Evolutionary conservation across 2,888 invertebrate genomes (phyloP), one percentile per base, ranked within the genome.

Genomic region (Harpagoxenus sublaevis): DNA sequence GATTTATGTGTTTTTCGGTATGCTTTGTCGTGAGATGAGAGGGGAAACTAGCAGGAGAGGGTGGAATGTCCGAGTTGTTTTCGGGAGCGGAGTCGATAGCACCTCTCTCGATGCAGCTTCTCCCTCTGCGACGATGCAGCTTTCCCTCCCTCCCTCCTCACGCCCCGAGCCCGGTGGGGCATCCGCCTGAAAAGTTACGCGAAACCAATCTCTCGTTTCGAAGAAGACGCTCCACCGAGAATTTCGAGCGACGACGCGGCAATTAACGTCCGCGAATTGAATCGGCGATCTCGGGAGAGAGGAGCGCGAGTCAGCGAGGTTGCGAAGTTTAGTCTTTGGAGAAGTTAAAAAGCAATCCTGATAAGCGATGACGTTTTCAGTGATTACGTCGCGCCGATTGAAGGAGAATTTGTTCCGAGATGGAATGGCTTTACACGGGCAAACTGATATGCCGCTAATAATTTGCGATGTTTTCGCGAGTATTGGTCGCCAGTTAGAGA

Each of bases 1-100:
- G 75, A 91, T 89, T 90, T 89, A 90, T 88, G 84, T 91, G 89
- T 88, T 91, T 88, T 82, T 77, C 79, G 65, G 48, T 57, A 51
- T 70, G 39, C 42, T 63, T 71, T n/a, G 53, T 53, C 23, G 42
- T 63, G 45, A 53, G 53, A 73, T 18, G 42, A 48, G 84, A 48
- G 71, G 31, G 79, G 66, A 57, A 18, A 39, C 48, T 62, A 39
- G n/a, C 15, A 31, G 35, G 15, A 55, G 62, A 53, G 28, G 48
- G 55, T 48, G 57, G 51, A 23, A 78, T n/a, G 53, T 57, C n/a
- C 51, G 42, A 51, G 39, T 70, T 83, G 83, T 79, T 81, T 81
- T 79, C 60, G 79, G 71, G 39, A 79, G 48, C 48, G 39, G 39
- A 79, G 79, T 79, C 79, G 79, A 83, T 68, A 65, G 65, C 63